These are phyloP conservation scores for Lasioglossum albipes DNA, from an alignment of 1,140 invertebrate genomes.

Conservation along the genomic window DNA sequence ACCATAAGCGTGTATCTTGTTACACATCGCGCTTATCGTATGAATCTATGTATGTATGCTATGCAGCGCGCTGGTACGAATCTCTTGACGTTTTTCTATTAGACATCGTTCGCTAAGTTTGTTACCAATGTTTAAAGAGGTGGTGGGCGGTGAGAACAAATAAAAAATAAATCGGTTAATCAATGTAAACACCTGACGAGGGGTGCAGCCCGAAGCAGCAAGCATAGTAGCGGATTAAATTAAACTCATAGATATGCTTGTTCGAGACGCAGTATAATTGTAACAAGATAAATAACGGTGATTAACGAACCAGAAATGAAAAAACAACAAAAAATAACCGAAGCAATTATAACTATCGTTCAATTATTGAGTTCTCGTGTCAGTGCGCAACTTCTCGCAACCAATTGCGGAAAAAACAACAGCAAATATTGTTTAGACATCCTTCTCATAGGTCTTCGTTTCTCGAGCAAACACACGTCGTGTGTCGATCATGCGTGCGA, in stretches of 20 bases:
- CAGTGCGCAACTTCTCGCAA: slow-evolving; percentile 28
- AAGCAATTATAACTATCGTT: slow-evolving; percentile 45
- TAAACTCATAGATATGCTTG: slow-evolving; percentile 39
- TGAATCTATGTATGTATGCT: slow-evolving; percentile 68
- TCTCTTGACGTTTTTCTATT: slow-evolving; percentile 61
- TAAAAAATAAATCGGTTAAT: not conserved
- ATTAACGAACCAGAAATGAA: not conserved
- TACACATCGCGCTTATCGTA: slow-evolving; percentile 55
- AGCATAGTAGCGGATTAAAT: slow-evolving; percentile 42
- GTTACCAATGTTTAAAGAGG: slow-evolving; percentile 24
- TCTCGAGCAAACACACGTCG: not conserved
- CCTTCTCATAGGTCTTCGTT: too few species aligned
- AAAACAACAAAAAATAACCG: slow-evolving; percentile 24
- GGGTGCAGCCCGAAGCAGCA: slow-evolving; percentile 13
- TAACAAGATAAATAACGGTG: not conserved
- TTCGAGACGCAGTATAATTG: slow-evolving; percentile 38
- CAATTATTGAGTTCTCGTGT: slow-evolving; percentile 38
- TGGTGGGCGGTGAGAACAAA: too few species aligned
- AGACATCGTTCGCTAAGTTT: slow-evolving; percentile 47
- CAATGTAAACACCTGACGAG: not conserved
- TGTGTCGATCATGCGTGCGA: slow-evolving; percentile 2
- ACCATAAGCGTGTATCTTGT: slow-evolving; percentile 53
- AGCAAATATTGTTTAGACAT: too few species aligned
- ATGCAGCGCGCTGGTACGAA: slow-evolving; percentile 53
- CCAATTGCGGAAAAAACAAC: not conserved